phyloP scores from a whole-genome alignment of 92 coral and sea anemone species.

The Parazoanthus swiftii region DNA sequence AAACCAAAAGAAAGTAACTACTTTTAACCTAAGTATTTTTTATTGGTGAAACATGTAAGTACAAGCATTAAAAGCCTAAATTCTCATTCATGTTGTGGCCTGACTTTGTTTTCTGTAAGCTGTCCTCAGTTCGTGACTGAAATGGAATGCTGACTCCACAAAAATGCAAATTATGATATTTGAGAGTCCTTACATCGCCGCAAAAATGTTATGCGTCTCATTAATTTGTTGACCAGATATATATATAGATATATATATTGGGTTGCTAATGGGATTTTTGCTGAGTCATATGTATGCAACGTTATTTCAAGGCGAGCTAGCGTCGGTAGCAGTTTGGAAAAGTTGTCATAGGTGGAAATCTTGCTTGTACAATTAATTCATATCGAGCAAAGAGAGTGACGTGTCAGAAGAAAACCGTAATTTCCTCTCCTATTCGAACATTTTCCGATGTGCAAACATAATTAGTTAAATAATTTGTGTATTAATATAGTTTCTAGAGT shows the following conservation, averaged over 20 bases:
- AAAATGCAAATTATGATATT: conserved; percentile 22
- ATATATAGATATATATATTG: neutral
- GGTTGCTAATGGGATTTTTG: neutral
- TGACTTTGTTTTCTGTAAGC: neutral
- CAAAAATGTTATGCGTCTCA: conserved; percentile 15
- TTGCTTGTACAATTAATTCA: no score
- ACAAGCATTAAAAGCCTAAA: conserved; percentile 21
- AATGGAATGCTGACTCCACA: conserved; percentile 43
- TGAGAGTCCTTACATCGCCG: conserved; percentile 4
- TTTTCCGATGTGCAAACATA: no score
- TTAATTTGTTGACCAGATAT: neutral
- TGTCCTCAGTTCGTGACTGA: neutral
- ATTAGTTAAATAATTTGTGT: no score
- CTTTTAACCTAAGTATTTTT: conserved; percentile 29
- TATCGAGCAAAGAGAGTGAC: neutral
- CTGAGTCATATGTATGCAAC: conserved; percentile 15
- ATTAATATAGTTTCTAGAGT: neutral
- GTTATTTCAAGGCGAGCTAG: neutral
- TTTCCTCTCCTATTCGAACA: no score
- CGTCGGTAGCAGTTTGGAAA: neutral
- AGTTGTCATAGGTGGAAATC: no score
- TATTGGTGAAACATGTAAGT: conserved; percentile 17
- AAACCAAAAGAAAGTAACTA: conserved; percentile 3
- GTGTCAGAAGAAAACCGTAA: no score
- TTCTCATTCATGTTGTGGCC: neutral